A percentile compares a stretch with the other conserved stretches of the same genome.
Evolutionary conservation across 2,888 invertebrate species (phyloP).

Genomic region (Nymphalis c-album): DNA sequence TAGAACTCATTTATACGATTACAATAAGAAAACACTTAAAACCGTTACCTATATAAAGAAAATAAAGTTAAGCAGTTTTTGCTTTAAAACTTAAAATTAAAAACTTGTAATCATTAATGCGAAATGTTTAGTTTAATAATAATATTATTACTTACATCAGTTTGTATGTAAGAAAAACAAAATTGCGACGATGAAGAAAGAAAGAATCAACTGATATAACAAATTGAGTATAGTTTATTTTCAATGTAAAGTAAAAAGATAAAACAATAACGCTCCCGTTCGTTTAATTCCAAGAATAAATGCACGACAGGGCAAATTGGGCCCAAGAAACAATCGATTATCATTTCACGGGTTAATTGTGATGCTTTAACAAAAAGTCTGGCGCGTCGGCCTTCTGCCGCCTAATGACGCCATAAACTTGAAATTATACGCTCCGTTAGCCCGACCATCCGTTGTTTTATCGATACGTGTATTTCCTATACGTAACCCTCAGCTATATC

Average conservation of each 20-base stretch:
- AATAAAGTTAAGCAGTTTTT: no score
- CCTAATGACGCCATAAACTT: constrained; percentile 74
- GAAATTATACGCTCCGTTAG: constrained; percentile 72
- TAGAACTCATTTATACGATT: no score
- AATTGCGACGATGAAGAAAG: no score
- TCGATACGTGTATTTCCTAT: constrained; percentile 41
- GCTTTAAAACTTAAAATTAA: no score
- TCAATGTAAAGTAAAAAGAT: background rate
- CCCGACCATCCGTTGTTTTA: constrained; percentile 54
- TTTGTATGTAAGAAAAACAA: background rate
- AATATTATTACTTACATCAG: no score
- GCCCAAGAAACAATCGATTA: constrained; percentile 70
- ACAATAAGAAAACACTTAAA: no score
- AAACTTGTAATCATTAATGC: no score
- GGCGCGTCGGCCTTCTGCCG: constrained; percentile 57
- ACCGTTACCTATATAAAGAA: no score
- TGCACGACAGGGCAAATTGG: constrained; percentile 49
- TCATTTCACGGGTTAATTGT: constrained; percentile 73
- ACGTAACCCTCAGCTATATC: constrained; percentile 17
- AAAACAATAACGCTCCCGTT: constrained; percentile 34
- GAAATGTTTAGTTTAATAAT: no score
- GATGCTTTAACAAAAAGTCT: constrained; percentile 60
- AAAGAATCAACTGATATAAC: no score
- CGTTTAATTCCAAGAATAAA: constrained; percentile 43
- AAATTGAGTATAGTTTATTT: no score